Evolutionary conservation across 2,113 vertebrate genomes (phyloP), one percentile per base, ranked within the genome.

Genomic region (Sebastes fasciatus): DNA sequence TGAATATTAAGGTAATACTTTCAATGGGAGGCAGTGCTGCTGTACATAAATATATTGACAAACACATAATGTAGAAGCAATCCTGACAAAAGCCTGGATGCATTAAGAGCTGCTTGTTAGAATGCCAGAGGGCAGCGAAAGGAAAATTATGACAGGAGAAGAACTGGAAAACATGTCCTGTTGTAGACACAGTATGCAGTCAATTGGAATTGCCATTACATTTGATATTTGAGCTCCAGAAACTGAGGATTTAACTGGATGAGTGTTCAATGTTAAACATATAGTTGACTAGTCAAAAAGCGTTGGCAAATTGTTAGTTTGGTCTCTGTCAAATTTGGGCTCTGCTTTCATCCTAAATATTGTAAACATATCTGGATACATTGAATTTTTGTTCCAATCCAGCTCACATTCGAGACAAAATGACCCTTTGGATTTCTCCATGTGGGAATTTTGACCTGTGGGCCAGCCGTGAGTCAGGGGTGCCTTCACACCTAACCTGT

Each of bases 11-110:
- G 19, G 19, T 23, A 8, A 60, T 49, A 52, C 26, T 43, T 69
- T 69, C 48, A 75, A 70, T 58, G 23, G 52, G 46, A 77, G 43
- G 49, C 19, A 76, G 12, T 54, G 6, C 21, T 42, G 40, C 46
- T 14, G 42, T 42, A 62, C 4, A 5, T 69, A 82, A 58, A 74
- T 48, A 65, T 60, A 83, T 42, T 26, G 62, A 84, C 13, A 40
- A 64, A 21, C n/a, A 34, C 73, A 71, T 58, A 65, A 64, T 34
- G 74, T 8, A 76, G 52, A n/a, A 45, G 77, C 77, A 76, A 65
- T 85, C 34, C 40, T 49, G 16, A 71, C 45, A 79, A 69, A 46
- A 66, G 51, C 54, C 12, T 34, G 19, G 16, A 8, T 61, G 62
- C 67, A 57, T 83, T 85, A 48, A 61, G 21, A 69, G 63, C 26